Evolutionary conservation across 2,888 invertebrate genomes (phyloP).

Genomic region (Crematogaster levior): DNA sequence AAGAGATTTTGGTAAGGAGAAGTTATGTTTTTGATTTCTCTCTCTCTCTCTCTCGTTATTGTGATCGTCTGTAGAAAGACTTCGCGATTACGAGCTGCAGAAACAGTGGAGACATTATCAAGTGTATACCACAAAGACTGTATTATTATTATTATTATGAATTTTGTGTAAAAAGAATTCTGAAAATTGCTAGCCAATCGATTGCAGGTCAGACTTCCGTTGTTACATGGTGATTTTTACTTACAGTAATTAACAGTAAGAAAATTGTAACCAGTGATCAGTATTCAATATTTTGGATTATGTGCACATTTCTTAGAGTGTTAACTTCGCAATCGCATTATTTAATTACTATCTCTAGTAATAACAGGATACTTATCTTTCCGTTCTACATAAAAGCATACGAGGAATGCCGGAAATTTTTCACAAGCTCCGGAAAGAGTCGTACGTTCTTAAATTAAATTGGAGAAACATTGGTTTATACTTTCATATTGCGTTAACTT

Average conservation of each 20-base stretch:
- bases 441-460: conserved; percentile 19
- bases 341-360: background rate
- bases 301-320: background rate
- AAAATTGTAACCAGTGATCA: background rate
- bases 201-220: background rate
- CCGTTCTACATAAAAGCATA: background rate
- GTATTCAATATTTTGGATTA: background rate
- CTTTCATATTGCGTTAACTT: conserved; percentile 27
- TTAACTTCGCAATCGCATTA: background rate
- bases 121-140: background rate
- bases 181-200: background rate
- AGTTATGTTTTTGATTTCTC: background rate
- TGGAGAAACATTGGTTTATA: conserved; percentile 14
- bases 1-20: background rate
- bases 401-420: background rate
- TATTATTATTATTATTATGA: conserved; percentile 11
- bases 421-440: background rate
- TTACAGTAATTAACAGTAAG: background rate
- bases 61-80: background rate
- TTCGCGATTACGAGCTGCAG: background rate
- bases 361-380: background rate
- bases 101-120: background rate
- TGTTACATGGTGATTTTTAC: background rate
- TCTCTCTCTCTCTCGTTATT: background rate
- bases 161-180: background rate